Evolutionary conservation across 2,113 vertebrate species (phyloP), one percentile per base, ranked within the genome.

Genomic region (Mesembrinibis cayennensis): DNA sequence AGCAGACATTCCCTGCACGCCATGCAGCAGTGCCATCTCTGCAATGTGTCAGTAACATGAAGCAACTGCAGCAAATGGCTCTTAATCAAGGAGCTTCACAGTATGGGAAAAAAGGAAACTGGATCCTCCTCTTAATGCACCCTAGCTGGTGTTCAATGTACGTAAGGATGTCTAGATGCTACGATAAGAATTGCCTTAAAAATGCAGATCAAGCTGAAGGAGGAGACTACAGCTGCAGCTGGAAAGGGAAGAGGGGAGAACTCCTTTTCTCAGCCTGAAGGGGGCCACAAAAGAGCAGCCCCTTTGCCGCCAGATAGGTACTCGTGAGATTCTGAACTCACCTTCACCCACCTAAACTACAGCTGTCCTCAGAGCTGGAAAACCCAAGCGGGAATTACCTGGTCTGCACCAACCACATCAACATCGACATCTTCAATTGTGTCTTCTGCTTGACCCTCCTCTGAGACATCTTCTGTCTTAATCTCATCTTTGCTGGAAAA

Each of bases 371-470:
- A 81, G 56, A 80, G 53, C 53, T 82, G 55, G n/a, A 66, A 82
- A 93, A 89, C 34, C 19, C 13, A 0, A 74, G 16, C 19, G 2
- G 6, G 17, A 89, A 89, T 82, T 96, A 98, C 96, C 97, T 97
- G 83, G 9, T 96, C 96, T 90, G 96, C 85, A 45, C 81, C 93
- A 91, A 96, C 55, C 9, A 97, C 95, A 66, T 98, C 96, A 44
- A 97, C 53, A 81, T 97, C 72, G 0, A 89, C 30, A 40, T 97
- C 97, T 83, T 96, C 91, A 47, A 5, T 2, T 69, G 55, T 13
- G 4, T 95, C 90, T 91, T 94, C 94, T 71, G 58, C 58, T 59
- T 66, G 79, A 66, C 42, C 42, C 15, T 88, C 29, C 49, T 40
- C 55, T 0, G 77, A 86, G 42, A 67, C 36, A 42, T 59, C 63